Evolutionary conservation across 2,888 invertebrate genomes (phyloP), one percentile per base, ranked within the genome.

Genomic region (Vanessa cardui): DNA sequence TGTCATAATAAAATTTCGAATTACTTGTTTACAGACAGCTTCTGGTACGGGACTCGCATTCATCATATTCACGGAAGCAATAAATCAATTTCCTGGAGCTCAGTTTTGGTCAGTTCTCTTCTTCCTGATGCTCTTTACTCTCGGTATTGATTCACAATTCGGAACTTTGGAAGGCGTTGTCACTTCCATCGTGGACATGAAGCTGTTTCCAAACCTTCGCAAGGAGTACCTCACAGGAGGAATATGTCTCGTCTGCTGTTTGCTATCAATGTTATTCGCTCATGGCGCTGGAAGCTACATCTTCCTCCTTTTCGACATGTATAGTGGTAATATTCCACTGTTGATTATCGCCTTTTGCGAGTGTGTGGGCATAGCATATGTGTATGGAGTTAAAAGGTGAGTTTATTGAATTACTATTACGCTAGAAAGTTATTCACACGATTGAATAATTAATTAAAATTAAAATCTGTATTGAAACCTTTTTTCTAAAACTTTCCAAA

Each of bases 31-130:
- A 72, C 91, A 99, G 99, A 98, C 98, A 7, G 99, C 98, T 1
- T 97, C 98, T 3, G 99, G 99, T 31, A 98, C 99, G 0, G 99
- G 99, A 1, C 89, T 99, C 67, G 99, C 99, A 0, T 99, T 99
- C 87, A 98, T 99, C 72, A 98, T 99, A 76, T 99, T 99, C 93
- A 99, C 99, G 0, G 98, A 99, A 88, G 99, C 99, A 8, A 99
- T 99, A 83, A 98, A 98, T 90, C 98, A 99, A 90, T 99, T 99
- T 88, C 98, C 99, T 0, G 97, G 98, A 0, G 97, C 98, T 0
- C 98, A 98, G 78, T 95, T 99, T 82, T 99, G 99, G 99, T 97
- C 98, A 5, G 95, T 99, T 16, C 94, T 99, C 15, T 99, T 99
- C 93, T 99, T 99, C 89, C 94, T 99, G 62, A 99, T 99, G 99